Base-by-base conservation (phyloP, 2,888 invertebrate genomes). In the Nomada ferruginata region DNA sequence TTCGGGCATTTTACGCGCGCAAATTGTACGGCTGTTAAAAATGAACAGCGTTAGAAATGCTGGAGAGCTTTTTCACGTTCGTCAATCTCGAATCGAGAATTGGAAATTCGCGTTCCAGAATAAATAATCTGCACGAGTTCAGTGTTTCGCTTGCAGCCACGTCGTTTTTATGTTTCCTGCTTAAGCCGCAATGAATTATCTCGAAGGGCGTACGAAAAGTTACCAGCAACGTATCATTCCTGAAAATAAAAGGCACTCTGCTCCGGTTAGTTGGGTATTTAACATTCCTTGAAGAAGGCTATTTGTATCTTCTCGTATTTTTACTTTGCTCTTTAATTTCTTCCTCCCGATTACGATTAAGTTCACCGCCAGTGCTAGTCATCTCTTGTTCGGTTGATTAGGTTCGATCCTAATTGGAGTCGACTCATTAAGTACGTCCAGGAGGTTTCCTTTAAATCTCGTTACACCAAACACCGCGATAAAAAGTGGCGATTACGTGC, bases 341-440 rank as follows among this genome's bases (percentile, higher is more conserved):
- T 9, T 53, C 9, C n/a, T 20, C n/a, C n/a, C n/a, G 10, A 60
- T 61, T 44, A 44, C n/a, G 23, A 20, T 26, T 26, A 7, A 10
- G 26, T 7, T 4, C 15, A 15, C 15, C 50, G 59, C 52, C 20
- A 52, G 72, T 47, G 18, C n/a, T 20, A 3, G 20, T 9, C 20
- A 3, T 64, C 59, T 9, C 65, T 20, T 63, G 18, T 36, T 50
- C 70, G 53, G 42, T 60, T 20, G 68, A 59, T 59, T 59, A 36
- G 36, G 42, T 44, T 50, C 63, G 18, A 5, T 64, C 59, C 52
- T 68, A 66, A 73, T 78, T 78, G 55, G 11, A 52, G 23, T 42
- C 36, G 44, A 44, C 50, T 59, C 36, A 29, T 68, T 72, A 61
- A 60, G 18, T 59, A 23, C 52, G 18, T n/a, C 42, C 20, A 10